Evolutionary conservation across 2,888 invertebrate species (phyloP), one percentile per base, ranked within the genome.

Genomic region (Clistopyga incitator): DNA sequence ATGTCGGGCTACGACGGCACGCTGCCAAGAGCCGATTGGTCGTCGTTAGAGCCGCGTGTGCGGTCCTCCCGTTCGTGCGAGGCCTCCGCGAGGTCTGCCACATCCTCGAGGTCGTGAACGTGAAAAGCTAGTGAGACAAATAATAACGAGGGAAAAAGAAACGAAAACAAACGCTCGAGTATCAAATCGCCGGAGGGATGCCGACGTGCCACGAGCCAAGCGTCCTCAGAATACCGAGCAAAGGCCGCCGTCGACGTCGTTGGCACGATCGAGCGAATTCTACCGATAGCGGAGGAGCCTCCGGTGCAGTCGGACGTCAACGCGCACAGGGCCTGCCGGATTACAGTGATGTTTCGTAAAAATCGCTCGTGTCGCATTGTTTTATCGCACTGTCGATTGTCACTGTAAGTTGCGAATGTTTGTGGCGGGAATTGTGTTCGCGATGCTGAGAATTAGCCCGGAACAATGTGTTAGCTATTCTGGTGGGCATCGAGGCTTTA

Each of bases 1-100:
- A 90, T 91, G 91, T 78, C 89, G 87, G 61, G 29, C 68, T 47
- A 56, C 70, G 84, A 88, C 80, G 90, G 88, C 89, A 89, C 77
- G 65, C 78, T 88, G 87, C 86, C 85, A 86, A 85, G 80, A 85
- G 82, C 84, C 78, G 83, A 88, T 89, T 89, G 89, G 88, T 85
- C 87, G 81, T 80, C 78, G 86, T 61, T 84, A 81, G 74, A 85
- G 85, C 85, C 88, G 86, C 87, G 85, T 82, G 88, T 86, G 81
- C 83, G 85, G 81, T 85, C 74, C 81, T 84, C 81, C 65, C 84
- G 68, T 68, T 84, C 78, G 42, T 74, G 86, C 76, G 77, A 76
- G 64, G 71, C 75, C 86, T 67, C 59, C 78, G 80, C 77, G 81
- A 81, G 65, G 67, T 76, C 50, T 23, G 61, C 71, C 34, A 38